Evolutionary conservation across 2,888 invertebrate genomes (phyloP).

Genomic region (Meliscaeva auricollis): DNA sequence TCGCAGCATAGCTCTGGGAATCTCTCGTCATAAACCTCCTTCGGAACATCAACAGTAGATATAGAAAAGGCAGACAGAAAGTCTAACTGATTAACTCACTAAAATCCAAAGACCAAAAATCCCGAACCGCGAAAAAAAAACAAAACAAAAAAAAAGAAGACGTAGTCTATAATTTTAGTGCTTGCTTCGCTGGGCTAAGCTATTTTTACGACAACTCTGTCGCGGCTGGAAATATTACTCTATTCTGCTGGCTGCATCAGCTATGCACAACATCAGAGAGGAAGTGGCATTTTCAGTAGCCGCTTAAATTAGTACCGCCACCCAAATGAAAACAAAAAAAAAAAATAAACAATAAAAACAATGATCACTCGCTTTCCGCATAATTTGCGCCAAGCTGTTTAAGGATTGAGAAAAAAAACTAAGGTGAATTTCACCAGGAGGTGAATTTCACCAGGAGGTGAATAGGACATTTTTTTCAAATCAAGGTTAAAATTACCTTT

Average conservation of each 20-base stretch:
- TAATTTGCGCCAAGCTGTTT: not conserved
- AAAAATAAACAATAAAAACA: not conserved
- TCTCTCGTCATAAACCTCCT: slow-evolving; percentile 68
- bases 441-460: too few relatives aligned
- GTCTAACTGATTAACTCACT: slow-evolving; percentile 71
- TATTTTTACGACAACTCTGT: slow-evolving; percentile 70
- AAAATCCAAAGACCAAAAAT: slow-evolving; percentile 51
- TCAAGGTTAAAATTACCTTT: too few relatives aligned
- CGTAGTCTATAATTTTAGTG: slow-evolving; percentile 34
- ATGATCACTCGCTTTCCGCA: slow-evolving; percentile 31
- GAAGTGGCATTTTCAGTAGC: slow-evolving; percentile 74
- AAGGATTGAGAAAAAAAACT: not conserved
- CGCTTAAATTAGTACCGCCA: slow-evolving; percentile 67
- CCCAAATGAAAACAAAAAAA: slow-evolving; percentile 50
- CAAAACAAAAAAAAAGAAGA: not conserved
- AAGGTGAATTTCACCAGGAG: slow-evolving; percentile 1
- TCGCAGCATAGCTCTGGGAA: slow-evolving; percentile 53
- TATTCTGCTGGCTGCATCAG: slow-evolving; percentile 55
- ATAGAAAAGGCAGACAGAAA: slow-evolving; percentile 47
- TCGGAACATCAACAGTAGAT: slow-evolving; percentile 14
- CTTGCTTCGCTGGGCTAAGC: slow-evolving; percentile 48
- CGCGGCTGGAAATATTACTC: slow-evolving; percentile 36
- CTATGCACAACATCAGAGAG: slow-evolving; percentile 31
- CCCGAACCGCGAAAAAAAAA: slow-evolving; percentile 21
- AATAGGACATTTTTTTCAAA: too few relatives aligned